Evolutionary conservation across 1,140 invertebrate species (phyloP).

Genomic region (Dryas iulia): DNA sequence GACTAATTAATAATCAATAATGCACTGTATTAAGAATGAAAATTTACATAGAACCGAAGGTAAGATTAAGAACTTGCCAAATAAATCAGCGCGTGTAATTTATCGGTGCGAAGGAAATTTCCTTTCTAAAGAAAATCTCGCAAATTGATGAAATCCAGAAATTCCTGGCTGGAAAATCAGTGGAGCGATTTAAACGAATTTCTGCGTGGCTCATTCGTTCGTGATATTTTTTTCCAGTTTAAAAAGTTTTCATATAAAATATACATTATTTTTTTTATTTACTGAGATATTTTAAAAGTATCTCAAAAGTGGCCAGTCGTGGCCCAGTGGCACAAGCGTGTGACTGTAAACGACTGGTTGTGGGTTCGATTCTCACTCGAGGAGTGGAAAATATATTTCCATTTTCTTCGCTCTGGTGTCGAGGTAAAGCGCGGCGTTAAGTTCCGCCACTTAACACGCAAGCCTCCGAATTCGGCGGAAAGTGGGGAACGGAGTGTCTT

Average conservation of each 20-base stretch:
- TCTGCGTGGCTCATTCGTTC: conserved; percentile 39
- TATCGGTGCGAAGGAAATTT: conserved; percentile 58
- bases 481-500: no score
- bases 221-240: conserved; percentile 17
- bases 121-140: conserved; percentile 58
- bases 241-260: not conserved
- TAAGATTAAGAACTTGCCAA: conserved; percentile 55
- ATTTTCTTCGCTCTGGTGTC: no score
- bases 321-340: no score
- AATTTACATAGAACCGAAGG: conserved; percentile 9
- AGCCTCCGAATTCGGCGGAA: no score
- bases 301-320: no score
- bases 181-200: conserved; percentile 56
- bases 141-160: conserved; percentile 69
- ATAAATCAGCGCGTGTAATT: conserved; percentile 66
- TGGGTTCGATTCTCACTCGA: no score
- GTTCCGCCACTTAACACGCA: no score
- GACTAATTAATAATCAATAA: conserved; percentile 28
- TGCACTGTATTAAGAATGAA: conserved; percentile 25
- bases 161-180: conserved; percentile 50
- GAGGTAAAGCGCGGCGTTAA: no score
- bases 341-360: no score
- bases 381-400: no score
- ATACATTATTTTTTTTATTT: not conserved
- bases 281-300: no score